Conservation (phyloP, 2,113 vertebrate species). For the Spermophilus dauricus region DNA sequence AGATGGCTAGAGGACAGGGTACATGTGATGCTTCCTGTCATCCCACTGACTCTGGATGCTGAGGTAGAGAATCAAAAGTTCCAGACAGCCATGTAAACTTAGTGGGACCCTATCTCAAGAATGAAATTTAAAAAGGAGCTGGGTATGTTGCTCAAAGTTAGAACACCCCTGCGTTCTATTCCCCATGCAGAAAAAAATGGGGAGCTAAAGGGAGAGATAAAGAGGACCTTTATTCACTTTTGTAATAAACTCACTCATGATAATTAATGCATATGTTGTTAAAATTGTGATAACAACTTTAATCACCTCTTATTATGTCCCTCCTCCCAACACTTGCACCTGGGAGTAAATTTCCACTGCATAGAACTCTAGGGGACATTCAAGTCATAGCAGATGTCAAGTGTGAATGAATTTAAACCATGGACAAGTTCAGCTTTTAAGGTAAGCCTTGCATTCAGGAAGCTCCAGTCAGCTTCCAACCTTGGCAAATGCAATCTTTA, state of each 20-base stretch:
- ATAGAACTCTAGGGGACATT: neutral
- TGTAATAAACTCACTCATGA: neutral
- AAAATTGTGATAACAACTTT: neutral
- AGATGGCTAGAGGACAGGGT: too few species aligned
- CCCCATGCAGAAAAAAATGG: too few species aligned
- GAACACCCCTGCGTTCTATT: neutral
- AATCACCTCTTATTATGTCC: neutral
- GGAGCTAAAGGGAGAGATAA: neutral
- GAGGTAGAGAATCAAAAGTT: neutral
- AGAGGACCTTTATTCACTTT: too few species aligned
- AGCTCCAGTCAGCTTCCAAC: neutral
- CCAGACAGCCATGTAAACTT: neutral
- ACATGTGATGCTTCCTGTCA: neutral
- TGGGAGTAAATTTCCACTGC: neutral
- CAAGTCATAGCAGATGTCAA: neutral
- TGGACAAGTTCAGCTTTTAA: slow-evolving; percentile 38
- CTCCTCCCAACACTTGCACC: neutral
- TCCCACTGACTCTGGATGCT: neutral
- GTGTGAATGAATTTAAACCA: slow-evolving; percentile 53
- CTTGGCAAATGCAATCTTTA: slow-evolving; percentile 72
- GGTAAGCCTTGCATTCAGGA: neutral
- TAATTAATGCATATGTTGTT: too few species aligned
- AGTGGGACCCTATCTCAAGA: neutral
- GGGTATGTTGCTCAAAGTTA: neutral
- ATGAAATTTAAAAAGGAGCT: neutral